Base-by-base conservation (phyloP, 2,113 vertebrate genomes). In the Ciconia boyciana region DNA sequence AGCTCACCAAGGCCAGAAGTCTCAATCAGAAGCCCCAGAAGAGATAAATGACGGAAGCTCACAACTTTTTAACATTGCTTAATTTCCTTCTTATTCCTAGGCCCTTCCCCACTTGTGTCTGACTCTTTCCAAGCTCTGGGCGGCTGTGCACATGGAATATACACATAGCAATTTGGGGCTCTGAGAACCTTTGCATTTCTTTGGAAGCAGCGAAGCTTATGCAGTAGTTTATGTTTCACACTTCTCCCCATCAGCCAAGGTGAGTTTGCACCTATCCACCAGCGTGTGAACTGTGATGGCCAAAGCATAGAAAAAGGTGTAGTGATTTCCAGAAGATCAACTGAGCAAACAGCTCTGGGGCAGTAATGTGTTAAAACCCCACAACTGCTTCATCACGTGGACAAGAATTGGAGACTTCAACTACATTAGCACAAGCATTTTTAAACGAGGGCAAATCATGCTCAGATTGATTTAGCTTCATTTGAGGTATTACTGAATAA, bases 11-110 rank as follows among this genome's bases (percentile, higher is more conserved):
- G 81, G 82, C 84, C 91, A 96, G 84, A 83, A 96, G 83, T 43
- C 93, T 96, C 96, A 95, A 94, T 95, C 97, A 97, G 95, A 89
- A 95, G 76, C 85, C 68, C 32, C 81, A 91, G 89, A 94, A 94
- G 90, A 89, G 90, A 88, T 57, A 96, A 91, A 93, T 89, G 91
- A 46, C 32, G 64, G 82, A 62, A 71, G 88, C 65, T 93, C 61
- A 7, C 72, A 66, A 82, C 69, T 89, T 93, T 91, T 92, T 85
- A 91, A 48, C 41, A 2, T 49, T 77, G 81, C 62, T 81, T 90
- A 91, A 92, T 95, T 95, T 54, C n/a, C 69, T 75, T 69, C 76
- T 93, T 64, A 43, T 62, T 62, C 17, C 78, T 11, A 1, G 48
- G 44, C 43, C 16, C 28, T 25, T 83, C 49, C 32, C 58, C 52